Conservation (phyloP, 2,888 invertebrate species). For the Cheilosia scutellata region DNA sequence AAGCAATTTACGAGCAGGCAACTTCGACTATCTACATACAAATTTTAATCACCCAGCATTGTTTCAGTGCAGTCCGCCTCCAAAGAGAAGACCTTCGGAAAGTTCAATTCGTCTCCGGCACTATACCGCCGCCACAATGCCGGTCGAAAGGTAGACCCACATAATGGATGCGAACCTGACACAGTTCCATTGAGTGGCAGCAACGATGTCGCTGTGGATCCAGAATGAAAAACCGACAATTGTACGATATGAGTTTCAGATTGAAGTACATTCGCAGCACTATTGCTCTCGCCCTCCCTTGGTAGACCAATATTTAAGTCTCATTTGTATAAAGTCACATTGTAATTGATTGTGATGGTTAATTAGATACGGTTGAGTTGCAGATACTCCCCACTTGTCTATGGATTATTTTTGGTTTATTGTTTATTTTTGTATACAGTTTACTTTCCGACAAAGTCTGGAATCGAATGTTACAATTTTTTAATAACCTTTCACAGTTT, state of each 20-base stretch:
- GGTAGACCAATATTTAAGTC: conserved; percentile 37
- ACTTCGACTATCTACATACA: not conserved
- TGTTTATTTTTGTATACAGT: not conserved
- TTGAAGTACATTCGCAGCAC: conserved; percentile 33
- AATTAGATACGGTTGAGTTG: conserved; percentile 61
- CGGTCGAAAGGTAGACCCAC: conserved; percentile 62
- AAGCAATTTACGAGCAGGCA: not conserved
- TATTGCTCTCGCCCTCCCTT: conserved; percentile 16
- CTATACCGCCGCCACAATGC: not conserved
- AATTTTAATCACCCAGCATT: conserved; percentile 38
- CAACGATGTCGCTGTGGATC: conserved; percentile 11
- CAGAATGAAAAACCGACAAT: conserved; percentile 50
- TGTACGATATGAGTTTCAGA: conserved; percentile 58
- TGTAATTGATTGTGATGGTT: conserved; percentile 59
- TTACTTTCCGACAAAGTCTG: not conserved
- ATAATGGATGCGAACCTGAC: conserved; percentile 73
- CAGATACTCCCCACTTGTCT: conserved; percentile 32
- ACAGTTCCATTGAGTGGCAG: conserved; percentile 60
- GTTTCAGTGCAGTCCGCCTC: conserved; percentile 31
- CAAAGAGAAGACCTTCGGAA: conserved; percentile 49
- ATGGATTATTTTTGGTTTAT: not conserved
- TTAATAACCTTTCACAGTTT: no score
- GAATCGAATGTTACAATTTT: conserved; percentile 26
- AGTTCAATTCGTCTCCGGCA: conserved; percentile 57
- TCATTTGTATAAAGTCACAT: conserved; percentile 28